Conservation (phyloP, 2,888 invertebrate species). For the Drosophila nigricruria region DNA sequence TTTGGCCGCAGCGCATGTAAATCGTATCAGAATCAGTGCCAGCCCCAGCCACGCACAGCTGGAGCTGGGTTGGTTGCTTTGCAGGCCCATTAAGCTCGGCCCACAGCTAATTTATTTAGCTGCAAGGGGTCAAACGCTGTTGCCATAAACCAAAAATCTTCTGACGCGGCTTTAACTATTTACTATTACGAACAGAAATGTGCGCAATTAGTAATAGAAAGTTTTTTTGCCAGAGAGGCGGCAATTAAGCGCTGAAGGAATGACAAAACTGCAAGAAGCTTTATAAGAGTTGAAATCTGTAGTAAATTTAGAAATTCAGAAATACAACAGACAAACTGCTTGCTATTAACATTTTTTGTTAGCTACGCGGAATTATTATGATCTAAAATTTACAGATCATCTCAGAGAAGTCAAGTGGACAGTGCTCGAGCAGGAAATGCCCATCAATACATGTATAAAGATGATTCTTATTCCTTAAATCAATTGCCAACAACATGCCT, state of each 20-base stretch:
- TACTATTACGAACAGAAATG: constrained; percentile 57
- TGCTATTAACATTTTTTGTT: not conserved
- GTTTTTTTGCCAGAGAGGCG: constrained; percentile 27
- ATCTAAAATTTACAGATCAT: not conserved
- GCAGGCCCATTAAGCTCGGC: constrained; percentile 47
- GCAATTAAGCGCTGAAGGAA: constrained; percentile 57
- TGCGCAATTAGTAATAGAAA: constrained; percentile 66
- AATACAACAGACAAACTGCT: not conserved
- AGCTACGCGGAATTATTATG: not conserved
- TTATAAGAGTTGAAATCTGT: constrained; percentile 5
- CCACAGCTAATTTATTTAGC: constrained; percentile 67
- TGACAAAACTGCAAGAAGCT: constrained; percentile 46
- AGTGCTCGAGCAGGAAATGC: not conserved
- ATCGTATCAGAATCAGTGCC: constrained; percentile 56
- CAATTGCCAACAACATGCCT: too few species aligned
- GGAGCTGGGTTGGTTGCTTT: constrained; percentile 47
- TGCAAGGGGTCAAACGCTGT: constrained; percentile 65
- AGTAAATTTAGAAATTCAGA: not conserved
- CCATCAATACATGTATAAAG: not conserved
- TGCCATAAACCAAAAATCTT: constrained; percentile 62
- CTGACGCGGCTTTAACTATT: constrained; percentile 40
- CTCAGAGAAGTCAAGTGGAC: not conserved
- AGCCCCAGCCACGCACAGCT: constrained; percentile 62
- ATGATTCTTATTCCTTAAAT: too few species aligned
- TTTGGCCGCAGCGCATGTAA: constrained; percentile 55